Evolutionary conservation across 2,797 vertebrate species (phyloP).

Genomic region (Masticophis lateralis): DNA sequence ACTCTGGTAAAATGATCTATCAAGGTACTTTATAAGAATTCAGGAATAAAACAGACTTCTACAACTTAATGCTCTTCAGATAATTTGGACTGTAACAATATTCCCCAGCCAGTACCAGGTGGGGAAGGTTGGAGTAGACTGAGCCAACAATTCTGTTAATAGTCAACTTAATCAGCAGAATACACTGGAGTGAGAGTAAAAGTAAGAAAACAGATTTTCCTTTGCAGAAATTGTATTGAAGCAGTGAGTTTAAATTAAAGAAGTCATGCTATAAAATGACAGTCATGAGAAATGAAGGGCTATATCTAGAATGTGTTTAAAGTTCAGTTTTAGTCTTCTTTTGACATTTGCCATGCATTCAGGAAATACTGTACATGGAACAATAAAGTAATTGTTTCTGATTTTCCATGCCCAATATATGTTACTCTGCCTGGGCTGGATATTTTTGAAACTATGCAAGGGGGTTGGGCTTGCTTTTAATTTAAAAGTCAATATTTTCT

Average conservation of each 20-base stretch:
- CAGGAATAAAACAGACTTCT: not conserved
- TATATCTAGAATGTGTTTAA: not conserved
- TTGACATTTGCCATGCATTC: not conserved
- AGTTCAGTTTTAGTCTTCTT: not conserved
- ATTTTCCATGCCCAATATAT: not conserved
- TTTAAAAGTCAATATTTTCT: not conserved
- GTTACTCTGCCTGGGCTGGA: not conserved
- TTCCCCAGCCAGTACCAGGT: not conserved
- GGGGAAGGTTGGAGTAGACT: not conserved
- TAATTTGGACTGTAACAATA: not conserved
- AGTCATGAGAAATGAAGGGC: conserved; percentile 3
- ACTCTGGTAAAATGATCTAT: conserved; percentile 5
- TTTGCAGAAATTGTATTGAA: not conserved
- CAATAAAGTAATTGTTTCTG: not conserved
- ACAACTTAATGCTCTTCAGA: not conserved
- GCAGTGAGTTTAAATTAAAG: not conserved
- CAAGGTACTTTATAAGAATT: not conserved
- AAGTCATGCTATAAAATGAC: not conserved
- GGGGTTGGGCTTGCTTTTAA: not conserved
- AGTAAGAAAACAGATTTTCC: not conserved
- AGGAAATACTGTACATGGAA: not conserved
- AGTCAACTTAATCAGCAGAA: not conserved
- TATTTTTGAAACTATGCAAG: not conserved
- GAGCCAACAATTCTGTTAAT: not conserved
- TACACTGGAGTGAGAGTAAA: not conserved